These are phyloP conservation scores for Cavia aperea DNA, from an alignment of 2,113 vertebrate species.

Conservation along the genomic window DNA sequence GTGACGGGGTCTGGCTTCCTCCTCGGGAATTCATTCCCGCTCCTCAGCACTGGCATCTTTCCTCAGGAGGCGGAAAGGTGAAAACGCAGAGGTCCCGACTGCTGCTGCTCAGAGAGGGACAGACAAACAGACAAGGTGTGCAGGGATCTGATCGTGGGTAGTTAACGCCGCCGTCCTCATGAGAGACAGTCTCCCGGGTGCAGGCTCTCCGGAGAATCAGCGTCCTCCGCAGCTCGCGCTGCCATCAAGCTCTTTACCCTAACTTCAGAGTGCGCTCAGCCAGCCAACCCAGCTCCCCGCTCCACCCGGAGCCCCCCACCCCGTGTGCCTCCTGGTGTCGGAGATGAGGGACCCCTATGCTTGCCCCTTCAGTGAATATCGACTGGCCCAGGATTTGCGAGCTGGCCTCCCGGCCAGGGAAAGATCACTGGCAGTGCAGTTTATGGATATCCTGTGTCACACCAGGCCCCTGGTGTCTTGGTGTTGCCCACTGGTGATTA, in stretches of 20 bases:
- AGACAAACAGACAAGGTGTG: constrained; percentile 3
- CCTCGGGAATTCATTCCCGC: not conserved
- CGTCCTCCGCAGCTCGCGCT: fast-evolving
- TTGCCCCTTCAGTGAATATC: not conserved
- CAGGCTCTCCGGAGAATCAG: not conserved
- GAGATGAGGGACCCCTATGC: not conserved
- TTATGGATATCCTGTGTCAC: not conserved
- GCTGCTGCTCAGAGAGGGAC: not conserved
- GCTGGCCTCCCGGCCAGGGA: not conserved
- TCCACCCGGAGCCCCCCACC: too few species aligned
- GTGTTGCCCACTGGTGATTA: not conserved
- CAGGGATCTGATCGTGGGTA: not conserved
- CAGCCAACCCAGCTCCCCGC: not conserved
- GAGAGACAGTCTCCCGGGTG: not conserved
- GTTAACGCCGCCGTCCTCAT: not conserved
- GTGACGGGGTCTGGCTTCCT: fast-evolving
- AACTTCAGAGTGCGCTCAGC: not conserved
- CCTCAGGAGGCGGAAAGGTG: not conserved
- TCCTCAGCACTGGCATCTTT: not conserved
- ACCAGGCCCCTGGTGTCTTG: not conserved
- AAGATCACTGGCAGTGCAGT: not conserved
- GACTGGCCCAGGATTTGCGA: not conserved
- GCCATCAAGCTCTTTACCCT: not conserved
- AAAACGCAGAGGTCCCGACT: fast-evolving
- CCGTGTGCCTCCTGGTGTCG: too few species aligned